Evolutionary conservation across 2,113 vertebrate genomes (phyloP).

Genomic region (Prolemur simus): DNA sequence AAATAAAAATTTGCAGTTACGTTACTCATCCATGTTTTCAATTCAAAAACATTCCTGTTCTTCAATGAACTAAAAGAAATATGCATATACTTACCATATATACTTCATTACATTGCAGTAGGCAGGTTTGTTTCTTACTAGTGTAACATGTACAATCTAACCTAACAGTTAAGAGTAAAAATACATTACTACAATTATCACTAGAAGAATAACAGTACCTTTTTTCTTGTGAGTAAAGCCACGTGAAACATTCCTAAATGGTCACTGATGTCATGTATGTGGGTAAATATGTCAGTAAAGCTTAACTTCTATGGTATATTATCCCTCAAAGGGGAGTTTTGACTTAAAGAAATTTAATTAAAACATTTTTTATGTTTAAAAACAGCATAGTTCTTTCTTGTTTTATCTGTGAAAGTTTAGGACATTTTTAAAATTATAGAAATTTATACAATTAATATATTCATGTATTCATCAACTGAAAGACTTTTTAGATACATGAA

Average conservation of each 20-base stretch:
- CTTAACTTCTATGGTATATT: neutral
- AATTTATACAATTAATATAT: conserved; percentile 42
- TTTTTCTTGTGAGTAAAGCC: neutral
- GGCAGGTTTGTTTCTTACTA: neutral
- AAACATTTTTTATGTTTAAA: neutral
- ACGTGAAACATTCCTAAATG: neutral
- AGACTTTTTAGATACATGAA: conserved; percentile 36
- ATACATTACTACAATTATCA: neutral
- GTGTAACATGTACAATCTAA: neutral
- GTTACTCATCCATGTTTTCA: neutral
- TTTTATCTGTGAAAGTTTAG: conserved; percentile 40
- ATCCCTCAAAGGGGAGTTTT: neutral
- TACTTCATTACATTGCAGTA: neutral
- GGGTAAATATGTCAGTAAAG: neutral
- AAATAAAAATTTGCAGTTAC: neutral
- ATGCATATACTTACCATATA: neutral
- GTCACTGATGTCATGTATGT: neutral
- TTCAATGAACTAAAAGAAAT: neutral
- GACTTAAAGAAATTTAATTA: neutral
- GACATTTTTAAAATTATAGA: conserved; percentile 35
- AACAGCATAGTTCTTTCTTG: neutral
- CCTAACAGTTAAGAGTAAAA: neutral
- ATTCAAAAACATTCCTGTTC: neutral
- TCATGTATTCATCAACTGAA: conserved; percentile 51
- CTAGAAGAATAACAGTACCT: neutral